A percentile compares a stretch with the other conserved stretches of the same genome.
Evolutionary conservation across 2,888 invertebrate species (phyloP).

Genomic region (Kryphioiulus occultus): DNA sequence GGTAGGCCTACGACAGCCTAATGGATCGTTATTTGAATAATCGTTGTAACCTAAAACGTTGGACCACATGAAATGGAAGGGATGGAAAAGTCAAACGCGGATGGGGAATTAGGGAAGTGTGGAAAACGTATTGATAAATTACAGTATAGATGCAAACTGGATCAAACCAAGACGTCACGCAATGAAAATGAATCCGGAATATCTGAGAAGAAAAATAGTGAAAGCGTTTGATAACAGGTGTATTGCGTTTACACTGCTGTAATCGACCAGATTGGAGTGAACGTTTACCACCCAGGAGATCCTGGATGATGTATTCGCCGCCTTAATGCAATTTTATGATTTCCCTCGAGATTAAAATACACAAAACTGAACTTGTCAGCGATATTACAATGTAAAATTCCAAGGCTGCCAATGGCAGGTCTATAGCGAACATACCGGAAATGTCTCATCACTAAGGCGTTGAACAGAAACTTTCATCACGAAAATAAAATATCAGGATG

Average conservation of each 20-base stretch:
- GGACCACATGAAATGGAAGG: background rate
- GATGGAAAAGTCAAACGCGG: too few relatives aligned
- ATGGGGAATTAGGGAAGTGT: background rate
- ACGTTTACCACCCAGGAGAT: background rate
- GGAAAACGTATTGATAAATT: background rate
- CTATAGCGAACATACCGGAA: background rate
- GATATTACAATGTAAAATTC: background rate
- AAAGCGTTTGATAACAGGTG: background rate
- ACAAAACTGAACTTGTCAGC: background rate
- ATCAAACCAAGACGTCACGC: background rate
- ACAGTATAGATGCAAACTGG: background rate
- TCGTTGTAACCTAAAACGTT: background rate
- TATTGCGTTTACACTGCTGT: background rate
- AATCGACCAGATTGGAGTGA: background rate
- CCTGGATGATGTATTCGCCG: background rate
- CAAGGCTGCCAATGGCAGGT: background rate
- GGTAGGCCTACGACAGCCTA: background rate
- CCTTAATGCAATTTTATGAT: background rate
- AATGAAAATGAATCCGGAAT: background rate
- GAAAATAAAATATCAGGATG: background rate
- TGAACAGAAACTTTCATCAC: background rate
- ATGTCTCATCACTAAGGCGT: background rate
- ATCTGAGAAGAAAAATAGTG: background rate
- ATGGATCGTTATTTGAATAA: conserved; percentile 6
- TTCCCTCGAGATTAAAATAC: background rate